phyloP scores from a whole-genome alignment of 2,797 vertebrate species.

The Bucorvus abyssinicus region DNA sequence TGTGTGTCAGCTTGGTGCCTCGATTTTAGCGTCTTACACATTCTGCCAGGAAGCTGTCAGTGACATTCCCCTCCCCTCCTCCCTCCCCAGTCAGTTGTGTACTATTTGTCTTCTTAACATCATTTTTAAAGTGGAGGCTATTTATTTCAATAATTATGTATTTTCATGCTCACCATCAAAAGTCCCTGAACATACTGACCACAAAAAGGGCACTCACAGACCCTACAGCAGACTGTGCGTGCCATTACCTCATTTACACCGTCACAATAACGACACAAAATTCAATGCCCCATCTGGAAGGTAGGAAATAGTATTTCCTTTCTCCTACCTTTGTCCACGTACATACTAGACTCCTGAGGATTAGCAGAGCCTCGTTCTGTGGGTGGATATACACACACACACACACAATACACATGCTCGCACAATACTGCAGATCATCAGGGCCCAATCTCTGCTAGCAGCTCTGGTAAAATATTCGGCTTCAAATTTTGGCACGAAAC shows the following conservation, averaged over 20 bases:
- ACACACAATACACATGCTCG: not conserved
- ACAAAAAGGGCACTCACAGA: not conserved
- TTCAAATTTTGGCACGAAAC: not conserved
- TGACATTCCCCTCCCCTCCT: not conserved
- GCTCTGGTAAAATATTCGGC: not conserved
- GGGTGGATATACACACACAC: not conserved
- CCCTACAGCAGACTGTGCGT: not conserved
- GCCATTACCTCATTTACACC: conserved; percentile 33
- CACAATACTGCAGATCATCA: not conserved
- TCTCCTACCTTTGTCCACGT: conserved; percentile 2
- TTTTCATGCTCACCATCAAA: not conserved
- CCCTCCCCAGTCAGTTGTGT: not conserved
- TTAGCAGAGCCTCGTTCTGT: not conserved
- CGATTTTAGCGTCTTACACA: not conserved
- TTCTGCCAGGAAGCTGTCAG: conserved; percentile 29
- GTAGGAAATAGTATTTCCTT: conserved; percentile 42
- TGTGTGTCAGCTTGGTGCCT: not conserved
- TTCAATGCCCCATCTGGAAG: conserved; percentile 29
- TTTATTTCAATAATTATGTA: not conserved
- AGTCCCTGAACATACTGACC: not conserved
- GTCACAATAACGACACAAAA: conserved; percentile 10
- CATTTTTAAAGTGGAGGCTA: not conserved
- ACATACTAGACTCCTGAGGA: not conserved
- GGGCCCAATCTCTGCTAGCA: not conserved
- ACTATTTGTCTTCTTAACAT: not conserved